Base-by-base conservation (phyloP, 2,113 vertebrate species). In the Buteo buteo region DNA sequence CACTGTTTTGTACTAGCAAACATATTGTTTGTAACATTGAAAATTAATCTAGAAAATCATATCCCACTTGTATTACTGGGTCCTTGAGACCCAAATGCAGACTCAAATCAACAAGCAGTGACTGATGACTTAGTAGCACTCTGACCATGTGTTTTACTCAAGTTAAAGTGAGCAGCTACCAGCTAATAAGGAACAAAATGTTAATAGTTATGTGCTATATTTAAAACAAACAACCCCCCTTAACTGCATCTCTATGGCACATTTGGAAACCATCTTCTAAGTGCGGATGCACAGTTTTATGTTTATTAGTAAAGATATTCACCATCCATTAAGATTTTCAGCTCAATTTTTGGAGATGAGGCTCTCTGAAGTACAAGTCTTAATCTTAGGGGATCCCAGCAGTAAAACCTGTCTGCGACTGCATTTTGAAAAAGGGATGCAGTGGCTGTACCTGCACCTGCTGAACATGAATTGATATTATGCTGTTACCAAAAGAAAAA, bases 1-100 rank as follows among this genome's bases (percentile, higher is more conserved):
- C 25, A 3, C 44, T 77, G 61, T 94, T 97, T 97, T 85, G 90
- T 86, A 97, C 96, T 24, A 78, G 76, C 26, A 38, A 59, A 73
- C 26, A 55, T 66, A 45, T 32, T 79, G 47, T 61, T 55, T 80
- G 66, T 49, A 74, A 38, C 14, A 11, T 10, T 55, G 24, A 24
- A 62, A 78, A 82, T 71, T 81, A 93, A 90, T 80, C 42, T 29
- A 88, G 89, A 76, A 90, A 86, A 74, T 89, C 16, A 47, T 22
- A 84, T 62, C 49, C 73, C 14, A 19, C 0, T 15, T 55, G 21
- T 49, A 28, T 54, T 70, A 6, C 11, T 74, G 50, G 50, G 16
- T 42, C 25, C 40, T 64, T 47, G 61, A 87, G 83, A 71, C 20
- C 28, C 24, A 74, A 81, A 47, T 77, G 64, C 40, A 78, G 55